Conservation (phyloP, 2,797 vertebrate genomes). For the Ataeniobius toweri region DNA sequence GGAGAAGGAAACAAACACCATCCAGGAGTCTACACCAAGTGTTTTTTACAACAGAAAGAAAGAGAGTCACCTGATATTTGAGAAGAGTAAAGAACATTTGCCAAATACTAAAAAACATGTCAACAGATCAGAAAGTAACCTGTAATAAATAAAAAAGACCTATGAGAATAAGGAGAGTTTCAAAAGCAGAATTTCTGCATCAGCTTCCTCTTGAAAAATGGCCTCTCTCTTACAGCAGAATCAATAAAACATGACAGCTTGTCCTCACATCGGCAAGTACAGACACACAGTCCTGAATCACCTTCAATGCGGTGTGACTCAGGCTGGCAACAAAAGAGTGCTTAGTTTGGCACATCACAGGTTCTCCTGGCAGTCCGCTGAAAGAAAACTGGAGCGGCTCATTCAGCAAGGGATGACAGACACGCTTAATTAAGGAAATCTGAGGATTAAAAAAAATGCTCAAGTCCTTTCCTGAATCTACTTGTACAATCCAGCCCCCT, state of each 20-base stretch:
- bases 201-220: slow-evolving; percentile 4
- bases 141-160: neutral
- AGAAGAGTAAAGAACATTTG: neutral
- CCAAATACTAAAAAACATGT: neutral
- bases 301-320: slow-evolving; percentile 41
- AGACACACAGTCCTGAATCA: slow-evolving; percentile 48
- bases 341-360: slow-evolving; percentile 43
- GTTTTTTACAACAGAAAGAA: neutral
- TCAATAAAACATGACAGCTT: slow-evolving; percentile 43
- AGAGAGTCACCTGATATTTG: neutral
- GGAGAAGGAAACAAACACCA: neutral
- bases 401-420: slow-evolving; percentile 6
- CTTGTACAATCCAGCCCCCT: neutral
- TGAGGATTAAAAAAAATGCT: neutral
- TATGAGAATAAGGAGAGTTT: neutral
- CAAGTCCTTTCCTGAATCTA: slow-evolving; percentile 5
- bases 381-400: slow-evolving; percentile 25
- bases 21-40: neutral
- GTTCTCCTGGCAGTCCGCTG: slow-evolving; percentile 23
- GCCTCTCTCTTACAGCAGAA: slow-evolving; percentile 7
- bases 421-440: slow-evolving; percentile 9
- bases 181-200: slow-evolving; percentile 12
- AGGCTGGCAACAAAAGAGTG: slow-evolving; percentile 37
- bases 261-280: slow-evolving; percentile 43
- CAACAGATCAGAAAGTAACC: neutral